Evolutionary conservation across 2,113 vertebrate genomes (phyloP).

Genomic region (Picathartes gymnocephalus): DNA sequence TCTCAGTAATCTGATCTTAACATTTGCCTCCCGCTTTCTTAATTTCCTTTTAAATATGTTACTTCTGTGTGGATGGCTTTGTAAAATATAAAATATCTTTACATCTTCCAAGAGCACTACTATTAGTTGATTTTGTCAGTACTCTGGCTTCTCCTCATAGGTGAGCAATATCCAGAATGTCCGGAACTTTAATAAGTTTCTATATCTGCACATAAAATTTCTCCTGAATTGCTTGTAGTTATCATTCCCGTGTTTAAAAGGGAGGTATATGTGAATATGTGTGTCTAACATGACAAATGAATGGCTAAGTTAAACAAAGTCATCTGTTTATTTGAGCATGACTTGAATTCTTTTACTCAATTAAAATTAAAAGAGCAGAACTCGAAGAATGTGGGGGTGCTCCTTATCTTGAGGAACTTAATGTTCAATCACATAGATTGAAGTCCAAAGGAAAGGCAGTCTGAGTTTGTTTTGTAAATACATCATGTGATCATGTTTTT

Average conservation of each 20-base stretch:
- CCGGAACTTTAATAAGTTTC: not conserved
- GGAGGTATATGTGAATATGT: not conserved
- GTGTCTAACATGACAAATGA: not conserved
- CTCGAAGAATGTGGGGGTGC: not conserved
- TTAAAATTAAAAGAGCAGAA: not conserved
- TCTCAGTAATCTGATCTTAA: not conserved
- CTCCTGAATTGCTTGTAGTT: not conserved
- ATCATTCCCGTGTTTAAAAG: not conserved
- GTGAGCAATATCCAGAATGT: not conserved
- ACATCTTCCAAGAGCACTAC: not conserved
- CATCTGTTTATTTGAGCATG: not conserved
- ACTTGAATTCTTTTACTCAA: not conserved
- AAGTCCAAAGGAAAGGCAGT: not conserved
- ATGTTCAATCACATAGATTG: not conserved
- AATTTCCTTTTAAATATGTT: not conserved
- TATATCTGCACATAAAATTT: not conserved
- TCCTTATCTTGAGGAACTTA: not conserved
- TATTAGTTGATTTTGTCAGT: not conserved
- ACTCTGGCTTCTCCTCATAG: not conserved
- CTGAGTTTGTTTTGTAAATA: not conserved
- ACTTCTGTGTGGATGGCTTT: not conserved
- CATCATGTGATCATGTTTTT: fast-evolving
- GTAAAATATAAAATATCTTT: not conserved
- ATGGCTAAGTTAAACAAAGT: not conserved
- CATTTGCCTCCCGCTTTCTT: not conserved